Base-by-base conservation (phyloP, 2,113 vertebrate genomes). In the Epinephelus cyanopodus region DNA sequence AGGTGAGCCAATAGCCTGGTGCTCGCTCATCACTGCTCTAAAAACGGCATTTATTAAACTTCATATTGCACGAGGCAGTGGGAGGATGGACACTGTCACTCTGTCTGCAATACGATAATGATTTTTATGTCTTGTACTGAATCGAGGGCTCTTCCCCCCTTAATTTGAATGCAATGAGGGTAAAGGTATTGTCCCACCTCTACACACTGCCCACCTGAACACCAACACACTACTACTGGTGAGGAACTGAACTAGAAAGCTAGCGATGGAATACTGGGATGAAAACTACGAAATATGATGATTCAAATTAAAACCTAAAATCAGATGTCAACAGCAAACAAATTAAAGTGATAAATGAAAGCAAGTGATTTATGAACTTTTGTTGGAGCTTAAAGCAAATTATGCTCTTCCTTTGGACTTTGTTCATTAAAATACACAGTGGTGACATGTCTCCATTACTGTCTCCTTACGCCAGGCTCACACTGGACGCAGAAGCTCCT, bases 171-270 rank as follows among this genome's bases (percentile, higher is more conserved):
- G 23, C 39, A 80, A 14, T 29, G 61, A 77, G 7, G 15, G 62
- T 57, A 74, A 80, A 68, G 33, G 54, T 72, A 73, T 42, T 64
- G 84, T 60, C 79, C 83, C 88, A 84, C 83, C 89, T 90, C 85
- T 65, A 77, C 85, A 91, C 83, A 82, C 81, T 79, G 84, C 86
- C 78, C 78, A 85, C 79, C 68, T 89, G 77, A 89, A 83, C 83
- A 91, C 68, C 17, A 48, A 85, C 84, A 77, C 74, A 86, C 80
- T 79, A 82, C 80, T 89, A 90, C 94, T 90, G 92, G 91, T 87
- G 92, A 94, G 93, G 92, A 95, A 93, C 92, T 91, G 89, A 88
- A 90, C 91, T 92, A 93, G 90, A 89, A 87, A 91, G 89, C 91
- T 89, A 93, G 87, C 79, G 58, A 89, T 90, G 83, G 70, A 78